Evolutionary conservation across 2,797 vertebrate genomes (phyloP).

Genomic region (Thunnus albacares): DNA sequence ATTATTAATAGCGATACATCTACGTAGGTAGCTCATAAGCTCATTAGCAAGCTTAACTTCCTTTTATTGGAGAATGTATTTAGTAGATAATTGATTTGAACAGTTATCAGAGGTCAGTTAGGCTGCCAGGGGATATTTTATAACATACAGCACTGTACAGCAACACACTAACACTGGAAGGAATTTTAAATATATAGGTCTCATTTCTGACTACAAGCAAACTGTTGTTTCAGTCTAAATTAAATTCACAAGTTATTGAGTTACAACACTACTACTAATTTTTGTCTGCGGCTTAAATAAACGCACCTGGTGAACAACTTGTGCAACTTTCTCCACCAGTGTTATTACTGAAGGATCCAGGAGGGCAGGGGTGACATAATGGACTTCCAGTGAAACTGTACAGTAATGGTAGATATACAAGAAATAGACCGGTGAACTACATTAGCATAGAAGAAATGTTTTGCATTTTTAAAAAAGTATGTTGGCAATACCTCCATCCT

Average conservation of each 20-base stretch:
- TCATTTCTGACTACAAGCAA: background rate
- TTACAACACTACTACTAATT: background rate
- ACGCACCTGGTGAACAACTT: slow-evolving; percentile 87
- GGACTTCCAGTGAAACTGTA: slow-evolving; percentile 85
- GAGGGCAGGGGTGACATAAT: slow-evolving; percentile 84
- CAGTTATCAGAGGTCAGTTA: background rate
- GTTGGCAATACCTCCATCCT: slow-evolving; percentile 25
- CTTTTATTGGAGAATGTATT: background rate
- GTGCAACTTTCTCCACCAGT: slow-evolving; percentile 84
- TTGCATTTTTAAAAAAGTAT: background rate
- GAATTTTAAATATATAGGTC: slow-evolving; percentile 2
- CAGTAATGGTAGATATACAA: slow-evolving; percentile 10
- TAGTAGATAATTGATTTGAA: background rate
- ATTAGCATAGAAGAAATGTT: background rate
- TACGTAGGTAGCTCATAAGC: background rate
- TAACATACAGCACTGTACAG: background rate
- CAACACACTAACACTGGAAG: no score
- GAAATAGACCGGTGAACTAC: background rate
- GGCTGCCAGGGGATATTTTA: background rate
- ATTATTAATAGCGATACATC: background rate
- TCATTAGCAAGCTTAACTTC: background rate
- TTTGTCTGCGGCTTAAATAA: slow-evolving; percentile 15
- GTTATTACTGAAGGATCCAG: slow-evolving; percentile 85
- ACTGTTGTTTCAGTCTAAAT: slow-evolving; percentile 9
- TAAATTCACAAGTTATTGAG: background rate